Evolutionary conservation across 2,113 vertebrate species (phyloP).

Genomic region (Steatornis caripensis): DNA sequence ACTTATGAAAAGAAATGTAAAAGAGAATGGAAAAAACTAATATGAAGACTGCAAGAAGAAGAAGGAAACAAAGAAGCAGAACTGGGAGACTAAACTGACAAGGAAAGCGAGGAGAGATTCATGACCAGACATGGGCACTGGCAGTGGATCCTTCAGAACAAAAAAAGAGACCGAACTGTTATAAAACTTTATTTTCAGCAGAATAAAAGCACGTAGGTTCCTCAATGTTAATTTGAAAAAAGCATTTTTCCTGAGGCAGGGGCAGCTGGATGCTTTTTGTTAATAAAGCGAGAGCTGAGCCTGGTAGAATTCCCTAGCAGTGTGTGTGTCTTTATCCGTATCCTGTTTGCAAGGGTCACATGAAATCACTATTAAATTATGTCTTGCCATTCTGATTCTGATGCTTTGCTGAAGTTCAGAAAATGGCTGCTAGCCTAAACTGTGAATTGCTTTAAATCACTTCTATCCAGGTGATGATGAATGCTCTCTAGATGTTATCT

Average conservation of each 20-base stretch:
- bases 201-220: background rate
- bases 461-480: conserved; percentile 23
- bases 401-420: background rate
- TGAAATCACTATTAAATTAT: background rate
- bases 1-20: background rate
- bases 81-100: background rate
- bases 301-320: background rate
- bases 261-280: background rate
- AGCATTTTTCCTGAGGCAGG: background rate
- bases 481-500: conserved; percentile 50
- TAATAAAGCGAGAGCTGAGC: background rate
- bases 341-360: background rate
- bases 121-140: background rate
- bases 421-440: conserved; percentile 28
- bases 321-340: background rate
- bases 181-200: background rate
- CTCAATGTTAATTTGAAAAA: background rate
- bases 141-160: background rate
- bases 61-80: background rate
- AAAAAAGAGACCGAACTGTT: background rate
- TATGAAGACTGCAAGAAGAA: background rate
- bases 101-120: background rate
- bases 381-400: background rate
- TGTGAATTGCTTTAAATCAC: conserved; percentile 26
- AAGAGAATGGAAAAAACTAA: background rate